Conservation (phyloP, 2,113 vertebrate genomes). For the Pomatorhinus ruficollis region DNA sequence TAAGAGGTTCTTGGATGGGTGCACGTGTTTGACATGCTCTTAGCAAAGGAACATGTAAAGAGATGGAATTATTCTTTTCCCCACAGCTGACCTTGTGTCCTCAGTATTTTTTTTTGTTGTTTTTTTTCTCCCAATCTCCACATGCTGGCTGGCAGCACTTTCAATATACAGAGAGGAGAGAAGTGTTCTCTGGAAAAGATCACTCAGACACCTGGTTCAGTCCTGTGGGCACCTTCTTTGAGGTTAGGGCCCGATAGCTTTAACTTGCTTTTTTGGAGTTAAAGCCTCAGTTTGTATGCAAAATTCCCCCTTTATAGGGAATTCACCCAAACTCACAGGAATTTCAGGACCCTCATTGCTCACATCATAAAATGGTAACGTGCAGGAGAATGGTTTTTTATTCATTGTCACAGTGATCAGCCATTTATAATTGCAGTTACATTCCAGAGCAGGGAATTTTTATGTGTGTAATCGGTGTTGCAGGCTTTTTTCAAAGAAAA, state of each 20-base stretch:
- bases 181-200: not conserved
- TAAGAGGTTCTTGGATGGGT: not conserved
- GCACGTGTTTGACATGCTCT: fast-evolving
- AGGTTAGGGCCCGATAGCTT: not conserved
- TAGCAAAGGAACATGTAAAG: fast-evolving
- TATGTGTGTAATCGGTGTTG: not conserved
- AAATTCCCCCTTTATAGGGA: not conserved
- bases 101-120: not conserved
- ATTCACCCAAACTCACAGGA: not conserved
- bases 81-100: not conserved
- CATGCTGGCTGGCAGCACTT: not conserved
- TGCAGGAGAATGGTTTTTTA: fast-evolving
- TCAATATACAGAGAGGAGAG: not conserved
- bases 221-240: not conserved
- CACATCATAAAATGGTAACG: not conserved
- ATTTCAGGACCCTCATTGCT: not conserved
- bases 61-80: not conserved
- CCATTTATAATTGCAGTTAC: not conserved
- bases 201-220: not conserved
- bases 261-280: not conserved
- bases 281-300: not conserved
- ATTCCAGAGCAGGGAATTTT: not conserved
- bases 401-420: not conserved
- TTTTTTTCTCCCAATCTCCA: not conserved
- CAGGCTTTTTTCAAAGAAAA: not conserved